Percentiles rank a stretch among this genome's conserved stretches.
Evolutionary conservation across 2,888 invertebrate species (phyloP).

Genomic region (Esperia sulphurella): DNA sequence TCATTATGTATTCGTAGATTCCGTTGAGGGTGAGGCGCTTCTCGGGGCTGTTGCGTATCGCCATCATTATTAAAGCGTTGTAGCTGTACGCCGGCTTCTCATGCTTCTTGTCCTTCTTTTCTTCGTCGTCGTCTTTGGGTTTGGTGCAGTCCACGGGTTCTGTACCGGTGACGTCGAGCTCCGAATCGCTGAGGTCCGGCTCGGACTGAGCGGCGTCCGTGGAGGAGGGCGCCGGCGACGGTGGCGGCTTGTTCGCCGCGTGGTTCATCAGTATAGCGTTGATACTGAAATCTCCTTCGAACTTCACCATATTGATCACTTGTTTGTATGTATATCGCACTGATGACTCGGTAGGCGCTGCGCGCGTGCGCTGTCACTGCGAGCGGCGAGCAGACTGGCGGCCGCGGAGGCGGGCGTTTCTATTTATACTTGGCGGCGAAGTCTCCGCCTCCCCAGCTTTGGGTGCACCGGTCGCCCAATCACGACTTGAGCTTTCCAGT

Average conservation of each 20-base stretch:
- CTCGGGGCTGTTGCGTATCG: slow-evolving; percentile 96
- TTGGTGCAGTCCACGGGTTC: slow-evolving; percentile 86
- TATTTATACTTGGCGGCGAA: slow-evolving; percentile 47
- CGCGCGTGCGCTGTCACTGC: slow-evolving; percentile 58
- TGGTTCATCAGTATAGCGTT: slow-evolving; percentile 85
- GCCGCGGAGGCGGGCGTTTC: slow-evolving; percentile 61
- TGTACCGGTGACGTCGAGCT: slow-evolving; percentile 88
- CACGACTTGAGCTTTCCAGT: slow-evolving; percentile 51
- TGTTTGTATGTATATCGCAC: slow-evolving; percentile 23
- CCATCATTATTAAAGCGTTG: slow-evolving; percentile 99
- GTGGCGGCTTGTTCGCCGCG: slow-evolving; percentile 61
- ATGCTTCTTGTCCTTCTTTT: slow-evolving; percentile 81
- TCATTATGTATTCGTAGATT: slow-evolving; percentile 99
- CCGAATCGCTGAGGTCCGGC: slow-evolving; percentile 80
- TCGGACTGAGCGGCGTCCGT: slow-evolving; percentile 58
- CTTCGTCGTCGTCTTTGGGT: slow-evolving; percentile 52
- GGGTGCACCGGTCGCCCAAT: slow-evolving; percentile 41
- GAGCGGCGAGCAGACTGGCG: slow-evolving; percentile 64
- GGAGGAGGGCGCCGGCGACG: slow-evolving; percentile 62
- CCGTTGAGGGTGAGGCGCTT: slow-evolving; percentile 96
- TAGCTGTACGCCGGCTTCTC: slow-evolving; percentile 99
- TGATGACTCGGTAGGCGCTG: slow-evolving; percentile 28
- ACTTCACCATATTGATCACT: slow-evolving; percentile 74
- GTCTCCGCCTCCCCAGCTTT: slow-evolving; percentile 52
- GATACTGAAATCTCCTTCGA: slow-evolving; percentile 88